Conservation (phyloP, 2,797 vertebrate genomes). For the Phalloptychus januarius region DNA sequence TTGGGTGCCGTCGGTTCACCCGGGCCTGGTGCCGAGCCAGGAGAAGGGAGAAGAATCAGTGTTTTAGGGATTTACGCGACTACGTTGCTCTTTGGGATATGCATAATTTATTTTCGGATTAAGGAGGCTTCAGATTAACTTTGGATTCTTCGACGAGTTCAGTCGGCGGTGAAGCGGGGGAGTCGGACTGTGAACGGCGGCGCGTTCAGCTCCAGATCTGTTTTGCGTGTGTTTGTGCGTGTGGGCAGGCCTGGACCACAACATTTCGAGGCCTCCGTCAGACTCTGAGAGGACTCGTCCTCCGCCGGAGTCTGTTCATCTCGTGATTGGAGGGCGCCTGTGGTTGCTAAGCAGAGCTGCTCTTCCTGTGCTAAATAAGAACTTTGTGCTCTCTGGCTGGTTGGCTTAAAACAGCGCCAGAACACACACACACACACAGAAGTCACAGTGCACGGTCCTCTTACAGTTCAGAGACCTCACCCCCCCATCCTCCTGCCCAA, state of each 20-base stretch:
- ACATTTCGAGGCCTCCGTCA: slow-evolving; percentile 65
- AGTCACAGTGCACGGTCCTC: slow-evolving; percentile 53
- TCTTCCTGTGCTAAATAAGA: slow-evolving; percentile 87
- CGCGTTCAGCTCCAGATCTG: slow-evolving; percentile 17
- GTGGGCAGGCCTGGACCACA: slow-evolving; percentile 58
- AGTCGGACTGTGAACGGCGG: slow-evolving; percentile 10
- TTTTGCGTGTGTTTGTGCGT: slow-evolving; percentile 32
- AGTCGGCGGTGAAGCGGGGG: slow-evolving; percentile 33
- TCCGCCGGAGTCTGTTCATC: slow-evolving; percentile 72
- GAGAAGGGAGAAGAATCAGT: slow-evolving; percentile 44
- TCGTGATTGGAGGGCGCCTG: slow-evolving; percentile 82
- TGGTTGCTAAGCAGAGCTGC: slow-evolving; percentile 86
- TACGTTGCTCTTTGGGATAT: slow-evolving; percentile 70
- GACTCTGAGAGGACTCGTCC: slow-evolving; percentile 69
- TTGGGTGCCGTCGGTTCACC: slow-evolving; percentile 46
- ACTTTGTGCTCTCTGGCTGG: slow-evolving; percentile 82
- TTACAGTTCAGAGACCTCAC: slow-evolving; percentile 63
- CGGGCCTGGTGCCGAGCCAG: slow-evolving; percentile 57
- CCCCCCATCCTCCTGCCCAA: slow-evolving; percentile 60
- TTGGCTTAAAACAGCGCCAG: slow-evolving; percentile 78
- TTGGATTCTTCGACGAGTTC: slow-evolving; percentile 63
- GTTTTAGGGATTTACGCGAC: slow-evolving; percentile 68
- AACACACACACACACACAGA: slow-evolving; percentile 49
- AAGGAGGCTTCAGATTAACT: slow-evolving; percentile 72
- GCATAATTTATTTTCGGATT: slow-evolving; percentile 78